These are phyloP conservation scores for Spodoptera picta DNA, from an alignment of 2,888 invertebrate species.

Conservation along the genomic window DNA sequence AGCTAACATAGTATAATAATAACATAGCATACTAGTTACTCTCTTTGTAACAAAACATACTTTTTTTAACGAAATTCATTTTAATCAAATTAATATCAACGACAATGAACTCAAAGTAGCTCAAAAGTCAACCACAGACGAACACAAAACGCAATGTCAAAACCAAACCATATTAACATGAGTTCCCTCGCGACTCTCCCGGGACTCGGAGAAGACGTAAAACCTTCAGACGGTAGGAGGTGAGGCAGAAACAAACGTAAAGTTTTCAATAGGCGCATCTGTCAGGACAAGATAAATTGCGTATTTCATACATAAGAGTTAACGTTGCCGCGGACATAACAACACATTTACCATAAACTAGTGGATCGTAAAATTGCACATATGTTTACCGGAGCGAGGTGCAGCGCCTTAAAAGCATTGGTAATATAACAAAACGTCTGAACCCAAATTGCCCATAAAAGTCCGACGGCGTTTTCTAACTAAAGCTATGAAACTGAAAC, in stretches of 20 bases:
- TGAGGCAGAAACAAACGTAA: slow-evolving; percentile 37
- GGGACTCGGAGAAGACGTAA: slow-evolving; percentile 41
- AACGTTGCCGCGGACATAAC: slow-evolving; percentile 76
- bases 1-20: too few relatives aligned
- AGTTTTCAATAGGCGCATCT: slow-evolving; percentile 67
- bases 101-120: background rate
- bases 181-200: slow-evolving; percentile 8
- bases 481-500: slow-evolving; percentile 88
- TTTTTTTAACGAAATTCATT: too few relatives aligned
- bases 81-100: too few relatives aligned
- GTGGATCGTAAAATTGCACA: slow-evolving; percentile 84
- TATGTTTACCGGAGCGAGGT: slow-evolving; percentile 86
- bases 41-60: too few relatives aligned
- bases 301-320: slow-evolving; percentile 64
- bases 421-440: slow-evolving; percentile 89
- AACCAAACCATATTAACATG: slow-evolving; percentile 37
- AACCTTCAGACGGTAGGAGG: slow-evolving; percentile 33
- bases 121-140: slow-evolving; percentile 27
- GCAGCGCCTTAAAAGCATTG: slow-evolving; percentile 89
- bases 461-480: slow-evolving; percentile 87
- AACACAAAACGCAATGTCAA: slow-evolving; percentile 40
- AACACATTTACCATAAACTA: slow-evolving; percentile 84
- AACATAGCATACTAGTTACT: too few relatives aligned
- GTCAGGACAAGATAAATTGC: slow-evolving; percentile 62
- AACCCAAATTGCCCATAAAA: slow-evolving; percentile 89